Conservation (phyloP, 2,888 invertebrate genomes). For the Oxytorus armatus region DNA sequence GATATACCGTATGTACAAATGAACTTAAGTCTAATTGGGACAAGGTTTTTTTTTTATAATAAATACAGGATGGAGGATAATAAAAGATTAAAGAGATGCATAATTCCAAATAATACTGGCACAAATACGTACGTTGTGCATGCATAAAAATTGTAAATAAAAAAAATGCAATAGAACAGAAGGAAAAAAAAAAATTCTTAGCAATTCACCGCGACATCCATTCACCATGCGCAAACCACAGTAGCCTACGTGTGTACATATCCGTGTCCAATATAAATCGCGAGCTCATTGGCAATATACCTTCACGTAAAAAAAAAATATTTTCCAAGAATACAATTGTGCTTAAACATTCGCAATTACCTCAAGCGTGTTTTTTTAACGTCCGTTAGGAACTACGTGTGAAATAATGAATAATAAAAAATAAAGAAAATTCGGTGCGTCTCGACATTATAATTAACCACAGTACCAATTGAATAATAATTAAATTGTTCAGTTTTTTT, state of each 20-base stretch:
- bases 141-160: constrained; percentile 47
- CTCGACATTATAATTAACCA: constrained; percentile 37
- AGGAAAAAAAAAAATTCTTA: constrained; percentile 37
- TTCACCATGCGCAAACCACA: constrained; percentile 64
- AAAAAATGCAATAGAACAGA: constrained; percentile 22
- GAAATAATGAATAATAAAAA: constrained; percentile 27
- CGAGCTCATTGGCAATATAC: constrained; percentile 6
- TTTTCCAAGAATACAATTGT: constrained; percentile 43
- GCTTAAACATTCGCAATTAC: constrained; percentile 57
- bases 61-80: constrained; percentile 59
- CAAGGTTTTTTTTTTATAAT: constrained; percentile 46
- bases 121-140: constrained; percentile 60
- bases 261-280: constrained; percentile 16
- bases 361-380: constrained; percentile 61
- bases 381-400: constrained; percentile 16
- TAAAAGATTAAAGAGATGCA: constrained; percentile 80
- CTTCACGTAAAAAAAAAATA: constrained; percentile 19
- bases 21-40: constrained; percentile 49
- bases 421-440: constrained; percentile 65
- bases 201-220: constrained; percentile 62
- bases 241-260: constrained; percentile 57
- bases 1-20: constrained; percentile 66
- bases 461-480: constrained; percentile 67
- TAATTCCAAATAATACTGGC: constrained; percentile 71
- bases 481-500: constrained; percentile 47